These are phyloP conservation scores for Melipona beecheii DNA, from an alignment of 2,888 invertebrate species.

Conservation along the genomic window DNA sequence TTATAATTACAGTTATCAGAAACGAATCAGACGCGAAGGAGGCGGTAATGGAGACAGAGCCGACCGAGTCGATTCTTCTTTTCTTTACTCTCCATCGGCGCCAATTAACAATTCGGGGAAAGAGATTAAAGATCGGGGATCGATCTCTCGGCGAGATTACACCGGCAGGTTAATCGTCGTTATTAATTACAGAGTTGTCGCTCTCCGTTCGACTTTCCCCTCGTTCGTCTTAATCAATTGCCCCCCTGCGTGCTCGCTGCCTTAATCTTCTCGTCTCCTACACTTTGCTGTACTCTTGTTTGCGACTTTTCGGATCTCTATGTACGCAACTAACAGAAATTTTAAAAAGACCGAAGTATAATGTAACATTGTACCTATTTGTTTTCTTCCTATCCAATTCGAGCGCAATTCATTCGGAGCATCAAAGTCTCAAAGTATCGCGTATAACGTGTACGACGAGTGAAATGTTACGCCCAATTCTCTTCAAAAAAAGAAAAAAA, in stretches of 20 bases:
- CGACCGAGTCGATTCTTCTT: not conserved
- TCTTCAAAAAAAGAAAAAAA: no score
- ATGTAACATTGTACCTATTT: no score
- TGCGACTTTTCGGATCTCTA: not conserved
- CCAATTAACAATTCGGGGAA: slow-evolving; percentile 48
- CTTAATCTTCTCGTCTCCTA: slow-evolving; percentile 7
- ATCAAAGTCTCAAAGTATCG: no score
- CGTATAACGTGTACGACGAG: no score
- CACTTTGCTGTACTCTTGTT: no score
- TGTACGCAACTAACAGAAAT: no score
- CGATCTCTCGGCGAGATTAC: slow-evolving; percentile 31
- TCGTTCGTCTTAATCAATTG: slow-evolving; percentile 44
- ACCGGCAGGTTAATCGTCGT: slow-evolving; percentile 21
- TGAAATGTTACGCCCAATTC: no score
- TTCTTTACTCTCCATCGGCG: not conserved
- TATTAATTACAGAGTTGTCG: slow-evolving; percentile 41
- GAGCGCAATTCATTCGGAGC: no score
- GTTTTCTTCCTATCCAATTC: no score
- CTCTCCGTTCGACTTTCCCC: slow-evolving; percentile 1
- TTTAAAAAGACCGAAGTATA: no score
- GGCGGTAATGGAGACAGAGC: slow-evolving; percentile 43
- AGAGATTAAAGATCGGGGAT: slow-evolving; percentile 22
- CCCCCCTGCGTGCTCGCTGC: not conserved
- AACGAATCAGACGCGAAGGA: slow-evolving; percentile 31
- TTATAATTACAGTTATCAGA: slow-evolving; percentile 49